Conservation (phyloP, 2,888 invertebrate species). For the Carcina quercana region DNA sequence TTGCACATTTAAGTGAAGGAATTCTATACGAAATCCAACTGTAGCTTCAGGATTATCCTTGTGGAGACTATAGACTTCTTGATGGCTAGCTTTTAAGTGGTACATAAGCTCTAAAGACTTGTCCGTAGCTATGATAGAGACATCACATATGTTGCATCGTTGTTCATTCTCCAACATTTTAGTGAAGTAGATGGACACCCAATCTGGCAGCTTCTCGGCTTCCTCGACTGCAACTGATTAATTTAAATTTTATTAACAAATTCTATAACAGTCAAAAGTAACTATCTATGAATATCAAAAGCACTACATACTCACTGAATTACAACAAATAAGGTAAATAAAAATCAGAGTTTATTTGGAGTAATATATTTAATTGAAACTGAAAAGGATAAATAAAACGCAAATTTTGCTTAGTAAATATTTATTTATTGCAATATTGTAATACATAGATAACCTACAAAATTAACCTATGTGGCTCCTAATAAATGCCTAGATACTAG, state of each 20-base stretch:
- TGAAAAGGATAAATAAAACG: not conserved
- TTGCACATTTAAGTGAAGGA: constrained; percentile 50
- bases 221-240: constrained; percentile 1
- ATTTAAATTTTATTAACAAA: not conserved
- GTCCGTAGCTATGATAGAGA: constrained; percentile 25
- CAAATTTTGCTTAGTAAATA: not conserved
- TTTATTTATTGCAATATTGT: too few species aligned
- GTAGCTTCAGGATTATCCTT: constrained; percentile 49
- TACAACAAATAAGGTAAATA: not conserved
- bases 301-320: not conserved
- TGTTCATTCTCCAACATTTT: constrained; percentile 26
- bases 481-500: too few species aligned
- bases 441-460: too few species aligned
- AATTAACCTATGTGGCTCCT: too few species aligned
- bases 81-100: constrained; percentile 42
- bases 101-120: constrained; percentile 36
- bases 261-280: not conserved
- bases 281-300: not conserved
- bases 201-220: constrained; percentile 53
- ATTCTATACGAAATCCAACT: constrained; percentile 59
- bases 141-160: constrained; percentile 54
- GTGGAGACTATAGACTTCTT: constrained; percentile 52
- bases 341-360: not conserved
- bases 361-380: not conserved
- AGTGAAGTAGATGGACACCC: constrained; percentile 52